A percentile compares a stretch with the other conserved stretches of the same genome.
Conservation (phyloP, 1,140 invertebrate species). For the Ylistrum balloti region DNA sequence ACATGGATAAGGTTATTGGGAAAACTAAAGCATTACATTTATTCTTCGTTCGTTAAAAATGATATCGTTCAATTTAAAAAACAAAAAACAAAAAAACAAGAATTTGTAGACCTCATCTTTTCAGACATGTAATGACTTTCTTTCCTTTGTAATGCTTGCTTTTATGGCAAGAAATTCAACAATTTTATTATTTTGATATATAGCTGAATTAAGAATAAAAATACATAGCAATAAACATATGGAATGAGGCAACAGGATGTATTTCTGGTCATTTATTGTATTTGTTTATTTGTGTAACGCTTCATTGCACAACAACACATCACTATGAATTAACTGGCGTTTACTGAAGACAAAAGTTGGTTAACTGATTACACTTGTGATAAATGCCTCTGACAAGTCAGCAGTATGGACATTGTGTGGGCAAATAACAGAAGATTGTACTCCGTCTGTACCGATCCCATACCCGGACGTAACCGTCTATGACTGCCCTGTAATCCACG, state of each 20-base stretch:
- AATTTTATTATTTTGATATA: too few species aligned
- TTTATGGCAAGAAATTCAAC: too few species aligned
- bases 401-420: neutral
- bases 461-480: neutral
- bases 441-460: neutral
- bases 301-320: neutral
- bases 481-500: neutral
- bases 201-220: too few species aligned
- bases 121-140: too few species aligned
- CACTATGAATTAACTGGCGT: neutral
- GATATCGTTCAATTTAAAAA: too few species aligned
- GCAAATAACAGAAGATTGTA: neutral
- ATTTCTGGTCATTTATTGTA: neutral
- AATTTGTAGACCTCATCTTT: too few species aligned
- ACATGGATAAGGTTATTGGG: too few species aligned
- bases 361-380: neutral
- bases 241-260: neutral
- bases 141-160: too few species aligned
- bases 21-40: too few species aligned
- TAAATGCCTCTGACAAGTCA: neutral
- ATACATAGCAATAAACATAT: too few species aligned
- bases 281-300: neutral
- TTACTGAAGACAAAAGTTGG: neutral
- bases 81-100: too few species aligned
- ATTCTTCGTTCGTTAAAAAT: too few species aligned